A percentile compares a stretch with the other conserved stretches of the same genome.
These are phyloP conservation scores for Merluccius polli DNA, from an alignment of 2,797 vertebrate species.

Conservation along the genomic window DNA sequence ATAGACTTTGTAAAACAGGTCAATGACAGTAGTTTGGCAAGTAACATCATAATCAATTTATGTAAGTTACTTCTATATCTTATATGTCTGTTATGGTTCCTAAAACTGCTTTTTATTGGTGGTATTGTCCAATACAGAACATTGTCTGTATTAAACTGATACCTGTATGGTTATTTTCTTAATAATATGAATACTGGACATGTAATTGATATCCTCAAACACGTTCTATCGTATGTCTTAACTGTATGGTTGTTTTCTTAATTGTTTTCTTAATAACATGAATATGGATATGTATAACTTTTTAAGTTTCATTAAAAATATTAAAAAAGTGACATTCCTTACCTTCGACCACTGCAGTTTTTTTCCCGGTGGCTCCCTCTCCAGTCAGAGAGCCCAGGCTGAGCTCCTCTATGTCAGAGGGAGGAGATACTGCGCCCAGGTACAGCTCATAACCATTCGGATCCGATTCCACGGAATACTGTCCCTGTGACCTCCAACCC, in stretches of 20 bases:
- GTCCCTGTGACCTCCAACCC: slow-evolving; percentile 56
- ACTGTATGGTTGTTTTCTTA: too few relatives aligned
- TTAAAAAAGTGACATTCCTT: neutral
- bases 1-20: neutral
- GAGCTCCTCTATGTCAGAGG: slow-evolving; percentile 59
- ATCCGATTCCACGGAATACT: slow-evolving; percentile 65
- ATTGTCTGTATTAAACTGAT: neutral
- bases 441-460: slow-evolving; percentile 68
- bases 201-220: neutral
- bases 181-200: neutral
- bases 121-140: neutral
- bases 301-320: neutral
- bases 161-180: neutral
- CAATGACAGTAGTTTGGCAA: neutral
- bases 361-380: neutral
- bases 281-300: too few relatives aligned
- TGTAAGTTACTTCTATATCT: neutral
- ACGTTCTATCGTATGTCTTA: too few relatives aligned
- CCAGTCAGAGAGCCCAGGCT: slow-evolving; percentile 43
- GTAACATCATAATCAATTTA: neutral
- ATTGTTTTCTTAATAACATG: too few relatives aligned
- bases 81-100: neutral
- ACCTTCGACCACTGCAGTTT: slow-evolving; percentile 34
- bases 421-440: slow-evolving; percentile 47
- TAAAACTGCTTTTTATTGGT: neutral